Evolutionary conservation across 2,113 vertebrate species (phyloP).

Genomic region (Aptenodytes patagonicus): DNA sequence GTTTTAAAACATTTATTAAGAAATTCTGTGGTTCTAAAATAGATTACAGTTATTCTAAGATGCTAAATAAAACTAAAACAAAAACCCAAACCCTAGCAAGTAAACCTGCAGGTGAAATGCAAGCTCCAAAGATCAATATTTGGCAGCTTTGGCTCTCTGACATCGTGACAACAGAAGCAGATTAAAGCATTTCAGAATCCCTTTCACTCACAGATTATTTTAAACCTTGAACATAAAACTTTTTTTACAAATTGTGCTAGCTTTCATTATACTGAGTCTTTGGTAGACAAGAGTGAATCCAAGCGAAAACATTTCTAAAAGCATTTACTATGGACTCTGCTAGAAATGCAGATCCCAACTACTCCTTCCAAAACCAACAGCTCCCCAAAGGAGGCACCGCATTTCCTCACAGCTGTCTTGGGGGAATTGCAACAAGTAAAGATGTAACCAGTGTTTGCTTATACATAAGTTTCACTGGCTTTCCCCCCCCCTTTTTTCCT

Average conservation of each 20-base stretch:
- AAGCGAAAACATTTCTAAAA: not conserved
- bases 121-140: not conserved
- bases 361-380: not conserved
- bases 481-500: not conserved
- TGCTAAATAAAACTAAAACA: not conserved
- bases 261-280: not conserved
- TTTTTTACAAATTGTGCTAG: not conserved
- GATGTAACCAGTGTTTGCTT: not conserved
- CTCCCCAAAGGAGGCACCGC: too few species aligned
- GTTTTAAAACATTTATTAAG: not conserved
- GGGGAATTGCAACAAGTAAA: not conserved
- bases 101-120: not conserved
- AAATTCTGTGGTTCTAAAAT: not conserved
- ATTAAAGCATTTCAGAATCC: not conserved
- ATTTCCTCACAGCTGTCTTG: not conserved
- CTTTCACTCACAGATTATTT: not conserved
- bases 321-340: too few species aligned
- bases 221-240: not conserved
- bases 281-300: not conserved
- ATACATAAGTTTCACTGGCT: too few species aligned
- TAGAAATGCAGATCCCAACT: not conserved
- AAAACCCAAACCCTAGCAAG: not conserved
- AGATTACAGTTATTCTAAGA: not conserved
- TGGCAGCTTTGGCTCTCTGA: not conserved
- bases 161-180: too few species aligned